These are phyloP conservation scores for Phoxinus dragarum DNA, from an alignment of 2,797 vertebrate genomes.

Conservation along the genomic window DNA sequence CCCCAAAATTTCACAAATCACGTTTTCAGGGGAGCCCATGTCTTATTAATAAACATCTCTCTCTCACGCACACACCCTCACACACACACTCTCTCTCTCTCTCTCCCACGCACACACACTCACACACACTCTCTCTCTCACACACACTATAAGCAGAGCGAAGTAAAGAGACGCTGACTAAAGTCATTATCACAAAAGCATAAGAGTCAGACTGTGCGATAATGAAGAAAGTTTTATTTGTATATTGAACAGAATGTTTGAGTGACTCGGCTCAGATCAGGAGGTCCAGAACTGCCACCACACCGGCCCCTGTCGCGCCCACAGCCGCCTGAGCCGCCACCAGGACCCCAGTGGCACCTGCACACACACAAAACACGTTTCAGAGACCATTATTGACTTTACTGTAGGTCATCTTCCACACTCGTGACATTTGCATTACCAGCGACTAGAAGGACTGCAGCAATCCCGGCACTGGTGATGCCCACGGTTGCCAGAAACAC, in stretches of 20 bases:
- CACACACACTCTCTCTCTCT: no score
- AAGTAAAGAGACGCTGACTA: neutral
- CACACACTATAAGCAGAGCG: neutral
- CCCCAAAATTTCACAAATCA: no score
- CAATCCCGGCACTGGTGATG: neutral
- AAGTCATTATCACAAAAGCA: neutral
- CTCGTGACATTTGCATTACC: neutral
- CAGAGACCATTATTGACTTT: no score
- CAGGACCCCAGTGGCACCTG: neutral
- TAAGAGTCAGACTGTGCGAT: neutral
- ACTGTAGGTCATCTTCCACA: neutral
- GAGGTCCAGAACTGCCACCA: neutral
- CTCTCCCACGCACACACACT: no score
- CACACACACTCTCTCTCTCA: no score
- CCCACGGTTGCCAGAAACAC: no score
- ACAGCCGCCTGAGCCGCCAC: neutral
- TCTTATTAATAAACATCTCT: no score
- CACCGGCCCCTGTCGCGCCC: neutral
- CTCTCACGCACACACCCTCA: no score
- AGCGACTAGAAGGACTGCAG: neutral
- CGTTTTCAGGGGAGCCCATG: no score
- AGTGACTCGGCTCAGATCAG: neutral
- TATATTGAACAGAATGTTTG: neutral
- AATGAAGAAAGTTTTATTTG: neutral
- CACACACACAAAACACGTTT: neutral